phyloP scores from a whole-genome alignment of 2,888 invertebrate genomes.

The Amaurobius ferox region DNA sequence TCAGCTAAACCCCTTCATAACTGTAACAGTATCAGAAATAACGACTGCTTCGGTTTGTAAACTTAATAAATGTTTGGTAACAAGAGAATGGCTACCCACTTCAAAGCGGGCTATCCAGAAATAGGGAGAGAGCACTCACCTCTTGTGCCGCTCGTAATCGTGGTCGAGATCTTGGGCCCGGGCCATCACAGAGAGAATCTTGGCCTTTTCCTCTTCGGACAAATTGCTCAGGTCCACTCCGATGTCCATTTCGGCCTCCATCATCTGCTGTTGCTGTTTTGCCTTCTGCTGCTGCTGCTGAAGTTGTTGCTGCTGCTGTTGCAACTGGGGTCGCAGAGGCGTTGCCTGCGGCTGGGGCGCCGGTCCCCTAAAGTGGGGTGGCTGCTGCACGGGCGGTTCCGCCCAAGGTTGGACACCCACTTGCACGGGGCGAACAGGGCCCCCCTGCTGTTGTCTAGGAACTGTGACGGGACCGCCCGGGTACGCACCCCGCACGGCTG shows the following conservation, averaged over 20 bases:
- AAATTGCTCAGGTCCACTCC: conserved; percentile 81
- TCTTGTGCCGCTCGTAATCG: conserved; percentile 64
- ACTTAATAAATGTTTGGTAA: too few relatives aligned
- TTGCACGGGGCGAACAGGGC: conserved; percentile 34
- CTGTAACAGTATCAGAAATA: too few relatives aligned
- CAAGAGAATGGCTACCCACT: too few relatives aligned
- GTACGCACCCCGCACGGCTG: background rate
- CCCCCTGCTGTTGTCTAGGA: conserved; percentile 16
- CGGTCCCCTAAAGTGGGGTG: conserved; percentile 37
- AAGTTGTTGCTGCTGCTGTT: conserved; percentile 35
- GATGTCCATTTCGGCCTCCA: conserved; percentile 17
- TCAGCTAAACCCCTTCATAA: too few relatives aligned
- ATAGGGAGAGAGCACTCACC: conserved; percentile 20
- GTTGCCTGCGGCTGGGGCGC: conserved; percentile 31
- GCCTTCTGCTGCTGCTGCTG: conserved; percentile 42
- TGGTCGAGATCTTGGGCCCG: conserved; percentile 80
- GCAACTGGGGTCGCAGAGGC: conserved; percentile 12
- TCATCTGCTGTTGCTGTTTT: conserved; percentile 7
- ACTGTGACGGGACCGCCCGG: conserved; percentile 13
- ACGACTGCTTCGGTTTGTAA: too few relatives aligned
- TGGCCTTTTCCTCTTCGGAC: conserved; percentile 81
- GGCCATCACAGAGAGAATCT: conserved; percentile 82
- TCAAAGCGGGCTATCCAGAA: too few relatives aligned
- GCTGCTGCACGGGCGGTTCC: conserved; percentile 63
- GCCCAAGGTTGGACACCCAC: conserved; percentile 71